Percentiles rank a stretch among this genome's conserved stretches.
These are phyloP conservation scores for Caranx ignobilis DNA, from an alignment of 2,113 vertebrate genomes.

Conservation along the genomic window DNA sequence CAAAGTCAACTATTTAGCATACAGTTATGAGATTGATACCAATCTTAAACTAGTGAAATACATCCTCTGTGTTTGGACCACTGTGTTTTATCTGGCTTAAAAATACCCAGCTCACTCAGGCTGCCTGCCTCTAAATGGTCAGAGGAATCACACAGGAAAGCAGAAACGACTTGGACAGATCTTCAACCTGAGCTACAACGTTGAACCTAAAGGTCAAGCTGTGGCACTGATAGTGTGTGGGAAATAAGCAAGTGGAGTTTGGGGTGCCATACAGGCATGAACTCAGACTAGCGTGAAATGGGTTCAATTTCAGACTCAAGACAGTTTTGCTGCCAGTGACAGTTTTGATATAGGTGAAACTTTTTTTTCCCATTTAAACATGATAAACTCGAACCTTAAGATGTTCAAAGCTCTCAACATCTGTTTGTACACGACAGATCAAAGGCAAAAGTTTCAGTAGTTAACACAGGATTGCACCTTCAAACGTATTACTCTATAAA, in stretches of 20 bases:
- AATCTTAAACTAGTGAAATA: not conserved
- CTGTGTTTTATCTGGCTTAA: not conserved
- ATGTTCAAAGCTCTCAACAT: not conserved
- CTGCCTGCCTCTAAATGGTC: not conserved
- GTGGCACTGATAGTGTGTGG: not conserved
- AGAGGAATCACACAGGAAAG: not conserved
- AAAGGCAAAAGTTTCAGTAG: not conserved
- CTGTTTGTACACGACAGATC: not conserved
- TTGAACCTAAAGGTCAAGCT: not conserved
- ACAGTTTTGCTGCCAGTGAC: not conserved
- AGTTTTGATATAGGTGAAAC: not conserved
- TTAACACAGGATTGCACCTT: not conserved
- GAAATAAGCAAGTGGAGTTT: not conserved
- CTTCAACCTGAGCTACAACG: slow-evolving; percentile 1
- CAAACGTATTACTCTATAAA: not conserved
- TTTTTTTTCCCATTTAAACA: not conserved
- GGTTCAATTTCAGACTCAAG: not conserved
- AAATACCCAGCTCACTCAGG: not conserved
- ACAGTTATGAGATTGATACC: not conserved
- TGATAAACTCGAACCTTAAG: not conserved
- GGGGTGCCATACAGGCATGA: not conserved
- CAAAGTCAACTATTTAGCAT: not conserved
- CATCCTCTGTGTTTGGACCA: not conserved
- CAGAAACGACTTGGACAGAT: not conserved
- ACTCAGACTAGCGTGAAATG: not conserved